These are phyloP conservation scores for Lycocerus yunnanus DNA, from an alignment of 2,888 invertebrate genomes.

Conservation along the genomic window DNA sequence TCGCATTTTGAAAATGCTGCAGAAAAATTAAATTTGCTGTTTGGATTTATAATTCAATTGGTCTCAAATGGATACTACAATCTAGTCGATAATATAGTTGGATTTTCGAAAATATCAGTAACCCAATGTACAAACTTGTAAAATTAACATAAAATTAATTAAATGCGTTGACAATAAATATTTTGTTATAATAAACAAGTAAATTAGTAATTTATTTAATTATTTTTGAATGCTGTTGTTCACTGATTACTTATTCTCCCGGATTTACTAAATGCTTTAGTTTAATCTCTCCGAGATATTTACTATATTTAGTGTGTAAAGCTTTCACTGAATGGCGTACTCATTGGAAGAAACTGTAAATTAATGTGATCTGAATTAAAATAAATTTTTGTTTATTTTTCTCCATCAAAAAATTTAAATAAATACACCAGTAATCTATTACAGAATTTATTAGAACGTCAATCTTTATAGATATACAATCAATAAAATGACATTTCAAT, in stretches of 20 bases:
- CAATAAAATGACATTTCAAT: too few relatives aligned
- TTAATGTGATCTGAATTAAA: neutral
- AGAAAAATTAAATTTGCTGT: neutral
- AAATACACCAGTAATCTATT: too few relatives aligned
- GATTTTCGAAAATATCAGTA: neutral
- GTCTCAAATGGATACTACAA: neutral
- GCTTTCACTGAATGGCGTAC: neutral
- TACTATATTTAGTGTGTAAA: neutral
- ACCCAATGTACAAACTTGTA: too few relatives aligned
- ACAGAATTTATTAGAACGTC: too few relatives aligned
- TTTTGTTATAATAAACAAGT: neutral
- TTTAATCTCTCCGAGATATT: neutral
- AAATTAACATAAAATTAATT: too few relatives aligned
- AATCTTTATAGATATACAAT: too few relatives aligned
- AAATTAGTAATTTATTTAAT: neutral
- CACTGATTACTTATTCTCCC: neutral
- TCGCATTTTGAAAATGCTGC: neutral
- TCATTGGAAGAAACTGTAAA: neutral
- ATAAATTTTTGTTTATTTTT: neutral
- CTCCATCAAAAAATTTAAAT: too few relatives aligned
- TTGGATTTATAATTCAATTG: too few relatives aligned
- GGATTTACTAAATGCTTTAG: neutral
- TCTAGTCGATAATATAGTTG: neutral
- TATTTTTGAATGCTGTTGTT: neutral
- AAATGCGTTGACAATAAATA: too few relatives aligned